These are phyloP conservation scores for Halictus quadricinctus DNA, from an alignment of 2,888 invertebrate genomes.

Conservation along the genomic window DNA sequence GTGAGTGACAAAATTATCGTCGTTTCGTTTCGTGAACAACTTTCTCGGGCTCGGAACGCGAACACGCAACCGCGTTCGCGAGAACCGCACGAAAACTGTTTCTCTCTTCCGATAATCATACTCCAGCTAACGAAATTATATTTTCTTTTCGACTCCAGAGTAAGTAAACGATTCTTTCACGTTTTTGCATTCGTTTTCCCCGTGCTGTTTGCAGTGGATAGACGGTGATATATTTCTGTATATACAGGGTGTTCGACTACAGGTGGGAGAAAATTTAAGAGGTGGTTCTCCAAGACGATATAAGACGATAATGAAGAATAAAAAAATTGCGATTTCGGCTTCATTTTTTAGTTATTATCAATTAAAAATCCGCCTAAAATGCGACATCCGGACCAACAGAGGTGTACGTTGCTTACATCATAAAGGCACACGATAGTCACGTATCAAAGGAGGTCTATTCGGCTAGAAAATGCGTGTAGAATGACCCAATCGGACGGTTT, in stretches of 20 bases:
- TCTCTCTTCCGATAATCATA: slow-evolving; percentile 6
- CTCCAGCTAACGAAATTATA: slow-evolving; percentile 6
- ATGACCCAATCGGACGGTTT: no score
- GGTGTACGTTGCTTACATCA: no score
- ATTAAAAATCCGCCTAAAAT: no score
- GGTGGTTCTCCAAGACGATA: no score
- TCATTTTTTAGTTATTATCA: no score
- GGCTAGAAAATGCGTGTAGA: no score
- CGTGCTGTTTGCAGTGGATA: slow-evolving; percentile 26
- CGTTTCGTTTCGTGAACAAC: slow-evolving; percentile 6
- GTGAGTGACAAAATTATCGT: slow-evolving; percentile 48
- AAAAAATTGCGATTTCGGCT: no score
- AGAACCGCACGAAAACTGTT: not conserved
- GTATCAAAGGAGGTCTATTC: no score
- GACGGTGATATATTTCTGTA: slow-evolving; percentile 33
- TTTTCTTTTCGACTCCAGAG: slow-evolving; percentile 28
- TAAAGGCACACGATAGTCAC: no score
- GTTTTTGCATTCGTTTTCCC: slow-evolving; percentile 17
- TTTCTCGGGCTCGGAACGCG: not conserved
- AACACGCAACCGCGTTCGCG: slow-evolving; percentile 1
- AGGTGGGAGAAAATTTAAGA: no score
- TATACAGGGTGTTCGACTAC: not conserved
- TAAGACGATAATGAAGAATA: no score
- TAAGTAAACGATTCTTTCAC: slow-evolving; percentile 39
- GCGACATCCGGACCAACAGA: no score